phyloP scores from a whole-genome alignment of 2,797 vertebrate species.

The Natrix natrix region DNA sequence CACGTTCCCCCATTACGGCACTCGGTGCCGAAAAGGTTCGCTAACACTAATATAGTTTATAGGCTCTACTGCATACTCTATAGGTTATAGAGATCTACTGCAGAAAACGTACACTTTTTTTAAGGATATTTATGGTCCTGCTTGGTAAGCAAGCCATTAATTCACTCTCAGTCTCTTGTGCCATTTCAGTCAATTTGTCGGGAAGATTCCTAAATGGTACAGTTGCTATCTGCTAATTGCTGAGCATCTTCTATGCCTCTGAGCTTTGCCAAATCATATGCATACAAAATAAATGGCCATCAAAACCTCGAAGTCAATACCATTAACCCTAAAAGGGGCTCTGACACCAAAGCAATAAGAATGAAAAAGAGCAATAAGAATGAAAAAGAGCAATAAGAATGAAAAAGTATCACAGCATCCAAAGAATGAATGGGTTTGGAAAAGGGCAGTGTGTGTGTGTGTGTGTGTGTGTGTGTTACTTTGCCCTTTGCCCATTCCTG shows the following conservation, averaged over 20 bases:
- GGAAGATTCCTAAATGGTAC: neutral
- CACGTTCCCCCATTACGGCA: no score
- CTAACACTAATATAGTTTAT: neutral
- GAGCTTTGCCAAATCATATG: slow-evolving; percentile 11
- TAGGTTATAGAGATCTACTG: no score
- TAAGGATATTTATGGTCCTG: neutral
- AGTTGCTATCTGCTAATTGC: slow-evolving; percentile 18
- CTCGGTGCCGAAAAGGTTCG: no score
- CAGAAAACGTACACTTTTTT: neutral
- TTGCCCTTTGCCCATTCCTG: no score
- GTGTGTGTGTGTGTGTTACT: no score
- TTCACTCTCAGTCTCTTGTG: neutral
- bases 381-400: slow-evolving; percentile 12
- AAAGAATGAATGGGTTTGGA: neutral
- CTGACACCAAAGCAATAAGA: neutral
- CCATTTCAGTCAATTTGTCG: neutral
- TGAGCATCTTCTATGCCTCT: neutral
- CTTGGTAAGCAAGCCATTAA: slow-evolving; percentile 1
- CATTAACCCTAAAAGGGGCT: neutral
- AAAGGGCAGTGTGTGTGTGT: neutral
- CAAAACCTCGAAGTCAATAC: neutral
- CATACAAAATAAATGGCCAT: slow-evolving; percentile 7
- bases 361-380: slow-evolving; percentile 11
- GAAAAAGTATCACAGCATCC: neutral
- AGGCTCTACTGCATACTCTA: no score